Evolutionary conservation across 2,888 invertebrate genomes (phyloP).

Genomic region (Cosmopolites sordidus): DNA sequence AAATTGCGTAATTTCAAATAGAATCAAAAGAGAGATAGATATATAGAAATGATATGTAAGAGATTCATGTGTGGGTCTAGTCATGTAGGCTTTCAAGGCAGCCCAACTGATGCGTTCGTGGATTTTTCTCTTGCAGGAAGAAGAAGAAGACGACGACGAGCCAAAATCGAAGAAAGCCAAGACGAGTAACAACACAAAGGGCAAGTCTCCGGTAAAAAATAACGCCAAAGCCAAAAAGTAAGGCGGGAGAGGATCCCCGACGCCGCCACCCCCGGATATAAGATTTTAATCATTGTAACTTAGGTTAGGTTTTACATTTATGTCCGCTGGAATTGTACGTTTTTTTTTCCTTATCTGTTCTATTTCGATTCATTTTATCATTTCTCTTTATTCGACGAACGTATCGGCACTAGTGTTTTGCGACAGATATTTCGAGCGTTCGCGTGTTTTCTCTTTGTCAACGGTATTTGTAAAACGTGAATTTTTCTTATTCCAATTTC

Average conservation of each 20-base stretch:
- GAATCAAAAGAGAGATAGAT: too few species aligned
- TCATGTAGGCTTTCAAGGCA: too few species aligned
- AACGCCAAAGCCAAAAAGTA: slow-evolving; percentile 65
- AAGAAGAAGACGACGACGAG: slow-evolving; percentile 71
- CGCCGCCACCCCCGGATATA: too few species aligned
- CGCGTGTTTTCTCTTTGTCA: too few species aligned
- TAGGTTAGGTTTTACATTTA: slow-evolving; percentile 23
- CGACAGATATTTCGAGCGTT: too few species aligned
- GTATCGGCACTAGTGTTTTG: too few species aligned
- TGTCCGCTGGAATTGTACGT: slow-evolving; percentile 8
- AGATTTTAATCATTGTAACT: slow-evolving; percentile 6
- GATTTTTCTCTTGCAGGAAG: slow-evolving; percentile 51
- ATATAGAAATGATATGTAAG: too few species aligned
- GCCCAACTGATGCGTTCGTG: too few species aligned
- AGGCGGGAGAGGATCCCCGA: slow-evolving; percentile 21
- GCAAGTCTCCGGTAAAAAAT: slow-evolving; percentile 59
- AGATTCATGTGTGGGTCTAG: too few species aligned
- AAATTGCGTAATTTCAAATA: too few species aligned
- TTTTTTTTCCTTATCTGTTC: neutral
- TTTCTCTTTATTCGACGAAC: neutral
- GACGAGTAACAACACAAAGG: slow-evolving; percentile 70
- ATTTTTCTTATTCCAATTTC: neutral
- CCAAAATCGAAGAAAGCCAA: slow-evolving; percentile 72
- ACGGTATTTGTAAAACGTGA: too few species aligned
- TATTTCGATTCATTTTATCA: neutral